Evolutionary conservation across 2,797 vertebrate genomes (phyloP).

Genomic region (Antennarius maculatus): DNA sequence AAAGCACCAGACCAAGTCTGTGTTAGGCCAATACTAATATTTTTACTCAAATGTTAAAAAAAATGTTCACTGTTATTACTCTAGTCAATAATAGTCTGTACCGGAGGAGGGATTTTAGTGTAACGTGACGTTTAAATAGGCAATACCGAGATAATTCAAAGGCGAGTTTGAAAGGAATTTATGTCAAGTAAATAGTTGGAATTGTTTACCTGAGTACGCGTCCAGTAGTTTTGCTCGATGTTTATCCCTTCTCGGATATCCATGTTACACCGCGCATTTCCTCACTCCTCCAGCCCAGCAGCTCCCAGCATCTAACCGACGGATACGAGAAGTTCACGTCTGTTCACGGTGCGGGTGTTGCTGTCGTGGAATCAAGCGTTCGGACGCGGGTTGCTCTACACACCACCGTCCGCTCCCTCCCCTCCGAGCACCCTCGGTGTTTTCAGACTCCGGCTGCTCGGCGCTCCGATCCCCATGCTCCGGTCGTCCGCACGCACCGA

Average conservation of each 20-base stretch:
- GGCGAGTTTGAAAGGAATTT: neutral
- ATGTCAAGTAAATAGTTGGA: neutral
- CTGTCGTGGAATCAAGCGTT: constrained; percentile 22
- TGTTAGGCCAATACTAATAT: no score
- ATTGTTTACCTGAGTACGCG: constrained; percentile 57
- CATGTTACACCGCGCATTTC: constrained; percentile 70
- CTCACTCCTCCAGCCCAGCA: constrained; percentile 35
- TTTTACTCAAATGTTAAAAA: no score
- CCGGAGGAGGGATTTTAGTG: no score
- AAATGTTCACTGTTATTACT: no score
- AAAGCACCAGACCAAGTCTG: neutral
- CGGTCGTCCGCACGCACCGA: neutral
- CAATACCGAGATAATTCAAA: neutral
- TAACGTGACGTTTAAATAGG: no score
- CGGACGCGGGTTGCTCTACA: neutral
- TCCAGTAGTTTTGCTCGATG: constrained; percentile 35
- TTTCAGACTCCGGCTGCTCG: constrained; percentile 5
- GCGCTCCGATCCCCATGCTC: constrained; percentile 7
- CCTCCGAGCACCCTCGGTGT: neutral
- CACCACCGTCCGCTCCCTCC: neutral
- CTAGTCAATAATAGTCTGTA: no score
- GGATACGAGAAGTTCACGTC: constrained; percentile 47
- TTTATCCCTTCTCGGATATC: constrained; percentile 67
- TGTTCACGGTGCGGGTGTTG: constrained; percentile 37
- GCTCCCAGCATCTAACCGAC: constrained; percentile 30